Evolutionary conservation across 2,888 invertebrate species (phyloP).

Genomic region (Muschampia plurimacula): DNA sequence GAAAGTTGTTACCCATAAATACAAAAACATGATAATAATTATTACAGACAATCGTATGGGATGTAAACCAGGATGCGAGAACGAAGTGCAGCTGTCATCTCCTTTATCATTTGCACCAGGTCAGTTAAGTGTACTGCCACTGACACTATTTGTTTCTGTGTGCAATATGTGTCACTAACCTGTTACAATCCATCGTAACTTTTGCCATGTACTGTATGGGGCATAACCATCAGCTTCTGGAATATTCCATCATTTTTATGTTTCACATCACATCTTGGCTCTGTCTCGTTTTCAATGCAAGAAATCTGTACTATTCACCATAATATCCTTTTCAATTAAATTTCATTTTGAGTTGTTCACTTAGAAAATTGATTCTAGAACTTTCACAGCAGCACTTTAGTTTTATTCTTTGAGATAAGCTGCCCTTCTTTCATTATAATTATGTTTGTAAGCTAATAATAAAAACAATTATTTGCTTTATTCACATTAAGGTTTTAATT

Average conservation of each 20-base stretch:
- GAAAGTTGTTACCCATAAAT: conserved; percentile 46
- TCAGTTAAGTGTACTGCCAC: conserved; percentile 82
- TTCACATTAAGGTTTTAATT: conserved; percentile 11
- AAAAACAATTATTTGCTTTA: conserved; percentile 18
- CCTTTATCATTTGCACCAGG: conserved; percentile 84
- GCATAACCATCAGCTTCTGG: conserved; percentile 61
- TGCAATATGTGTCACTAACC: conserved; percentile 84
- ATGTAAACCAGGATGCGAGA: conserved; percentile 82
- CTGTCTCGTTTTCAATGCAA: conserved; percentile 42
- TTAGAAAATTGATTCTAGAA: conserved; percentile 19
- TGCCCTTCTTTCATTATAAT: conserved; percentile 13
- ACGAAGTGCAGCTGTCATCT: conserved; percentile 83
- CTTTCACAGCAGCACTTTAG: conserved; percentile 7
- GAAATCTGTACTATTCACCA: conserved; percentile 37
- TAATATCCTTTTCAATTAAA: conserved; percentile 24
- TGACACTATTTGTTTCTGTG: conserved; percentile 78
- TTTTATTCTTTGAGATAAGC: conserved; percentile 8
- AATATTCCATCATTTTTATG: conserved; percentile 44
- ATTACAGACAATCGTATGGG: conserved; percentile 85
- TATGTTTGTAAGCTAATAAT: conserved; percentile 18
- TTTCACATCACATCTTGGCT: conserved; percentile 42
- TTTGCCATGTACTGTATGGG: conserved; percentile 44
- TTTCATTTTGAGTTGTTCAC: conserved; percentile 27
- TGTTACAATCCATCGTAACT: conserved; percentile 50
- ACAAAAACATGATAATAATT: conserved; percentile 70